These are phyloP conservation scores for Adelognathus sp. DNA, from an alignment of 2,888 invertebrate genomes.

Conservation along the genomic window DNA sequence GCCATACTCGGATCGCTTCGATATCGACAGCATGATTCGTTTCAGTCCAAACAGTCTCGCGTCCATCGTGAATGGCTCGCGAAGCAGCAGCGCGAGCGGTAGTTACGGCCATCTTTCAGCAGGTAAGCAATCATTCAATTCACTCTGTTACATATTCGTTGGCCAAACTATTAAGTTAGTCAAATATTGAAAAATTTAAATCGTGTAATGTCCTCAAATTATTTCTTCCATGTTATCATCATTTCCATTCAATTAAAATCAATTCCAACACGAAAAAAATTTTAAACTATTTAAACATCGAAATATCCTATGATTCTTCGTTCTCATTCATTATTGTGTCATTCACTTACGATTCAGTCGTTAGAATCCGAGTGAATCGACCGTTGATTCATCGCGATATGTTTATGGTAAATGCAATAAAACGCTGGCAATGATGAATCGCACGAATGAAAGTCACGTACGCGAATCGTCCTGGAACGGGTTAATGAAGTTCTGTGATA, in stretches of 20 bases:
- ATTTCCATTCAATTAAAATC: no score
- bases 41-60: slow-evolving; percentile 96
- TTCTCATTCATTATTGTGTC: neutral
- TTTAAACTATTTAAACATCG: no score
- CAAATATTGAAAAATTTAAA: no score
- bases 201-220: neutral
- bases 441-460: slow-evolving; percentile 1
- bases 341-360: neutral
- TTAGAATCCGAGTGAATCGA: neutral
- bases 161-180: no score
- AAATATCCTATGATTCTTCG: neutral
- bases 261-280: no score
- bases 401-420: neutral
- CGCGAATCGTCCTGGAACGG: neutral
- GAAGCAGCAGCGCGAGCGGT: slow-evolving; percentile 95
- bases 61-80: slow-evolving; percentile 90
- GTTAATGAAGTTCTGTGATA: neutral
- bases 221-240: no score
- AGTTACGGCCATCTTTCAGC: slow-evolving; percentile 98
- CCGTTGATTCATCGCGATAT: neutral
- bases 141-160: neutral
- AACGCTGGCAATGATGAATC: neutral
- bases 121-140: slow-evolving; percentile 82
- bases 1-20: slow-evolving; percentile 96
- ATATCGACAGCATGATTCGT: slow-evolving; percentile 97